Base-by-base conservation (phyloP, 2,888 invertebrate species). In the Diplolepis rosae region DNA sequence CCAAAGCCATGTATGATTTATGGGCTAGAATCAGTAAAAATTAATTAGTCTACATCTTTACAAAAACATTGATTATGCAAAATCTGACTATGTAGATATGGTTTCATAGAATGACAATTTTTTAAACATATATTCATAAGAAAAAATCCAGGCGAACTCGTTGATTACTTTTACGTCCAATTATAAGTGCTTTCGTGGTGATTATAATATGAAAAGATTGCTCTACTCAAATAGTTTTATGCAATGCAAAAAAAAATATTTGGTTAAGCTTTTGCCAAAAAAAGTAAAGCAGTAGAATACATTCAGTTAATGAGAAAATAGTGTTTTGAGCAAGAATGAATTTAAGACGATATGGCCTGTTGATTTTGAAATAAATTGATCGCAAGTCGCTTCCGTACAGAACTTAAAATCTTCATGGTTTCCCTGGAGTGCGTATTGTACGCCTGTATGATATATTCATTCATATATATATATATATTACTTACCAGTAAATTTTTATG, bases 11-110 rank as follows among this genome's bases (percentile, higher is more conserved):
- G 13, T 61, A n/a, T 39, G 39, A 35, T 35, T 61, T 24, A 39
- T 35, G 39, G n/a, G 61, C 39, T 61, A 61, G 39, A 61, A 61
- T 61, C 39, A 61, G 39, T 61, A 61, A 24, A 61, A 61, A 61
- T 61, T 61, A 61, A 61, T 61, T 39, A 61, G 61, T 61, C 61
- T 61, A 61, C 39, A 61, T 39, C 39, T 39, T 39, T 61, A 39
- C 35, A 24, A 61, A 54, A 61, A 61, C 24, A 9, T 39, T 56
- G 35, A 61, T 61, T 61, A 61, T 61, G 61, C 61, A 39, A 61
- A 61, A 61, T 61, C 61, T 61, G 39, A 61, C 61, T 61, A 61
- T 35, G 7, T 32, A 61, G 56, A 30, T 27, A 61, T 39, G 32
- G 11, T 35, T 56, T 56, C 56, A 32, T 32, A 22, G n/a, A 61